phyloP scores from a whole-genome alignment of 2,888 invertebrate species.

The Endomychus coccineus region DNA sequence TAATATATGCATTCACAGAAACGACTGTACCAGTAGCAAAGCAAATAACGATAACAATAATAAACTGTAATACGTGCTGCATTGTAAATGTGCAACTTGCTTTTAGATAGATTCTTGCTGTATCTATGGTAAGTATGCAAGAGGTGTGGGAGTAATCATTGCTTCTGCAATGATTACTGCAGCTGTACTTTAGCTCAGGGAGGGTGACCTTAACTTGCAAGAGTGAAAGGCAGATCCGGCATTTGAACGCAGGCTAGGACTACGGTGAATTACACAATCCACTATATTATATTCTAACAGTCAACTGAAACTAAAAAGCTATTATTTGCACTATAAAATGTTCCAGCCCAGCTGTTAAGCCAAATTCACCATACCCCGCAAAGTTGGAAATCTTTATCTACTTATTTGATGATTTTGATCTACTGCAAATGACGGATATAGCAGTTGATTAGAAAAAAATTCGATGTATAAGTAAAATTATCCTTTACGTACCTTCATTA shows the following conservation, averaged over 20 bases:
- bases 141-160: conserved; percentile 42
- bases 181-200: conserved; percentile 29
- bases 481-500: too few species aligned
- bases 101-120: conserved; percentile 37
- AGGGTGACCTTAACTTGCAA: conserved; percentile 32
- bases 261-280: too few species aligned
- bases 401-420: too few species aligned
- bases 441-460: too few species aligned
- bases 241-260: conserved; percentile 24
- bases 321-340: too few species aligned
- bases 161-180: conserved; percentile 39
- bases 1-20: conserved; percentile 20
- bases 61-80: conserved; percentile 37
- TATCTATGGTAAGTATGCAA: conserved; percentile 37
- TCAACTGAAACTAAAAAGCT: too few species aligned
- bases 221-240: conserved; percentile 44
- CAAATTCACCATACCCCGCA: too few species aligned
- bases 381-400: too few species aligned
- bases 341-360: too few species aligned
- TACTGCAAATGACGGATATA: too few species aligned
- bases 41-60: conserved; percentile 35
- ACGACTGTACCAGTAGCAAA: conserved; percentile 15
- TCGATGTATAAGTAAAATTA: too few species aligned
- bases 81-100: conserved; percentile 38
- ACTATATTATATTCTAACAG: too few species aligned